These are phyloP conservation scores for Notechis scutatus DNA, from an alignment of 2,113 vertebrate species.

Conservation along the genomic window DNA sequence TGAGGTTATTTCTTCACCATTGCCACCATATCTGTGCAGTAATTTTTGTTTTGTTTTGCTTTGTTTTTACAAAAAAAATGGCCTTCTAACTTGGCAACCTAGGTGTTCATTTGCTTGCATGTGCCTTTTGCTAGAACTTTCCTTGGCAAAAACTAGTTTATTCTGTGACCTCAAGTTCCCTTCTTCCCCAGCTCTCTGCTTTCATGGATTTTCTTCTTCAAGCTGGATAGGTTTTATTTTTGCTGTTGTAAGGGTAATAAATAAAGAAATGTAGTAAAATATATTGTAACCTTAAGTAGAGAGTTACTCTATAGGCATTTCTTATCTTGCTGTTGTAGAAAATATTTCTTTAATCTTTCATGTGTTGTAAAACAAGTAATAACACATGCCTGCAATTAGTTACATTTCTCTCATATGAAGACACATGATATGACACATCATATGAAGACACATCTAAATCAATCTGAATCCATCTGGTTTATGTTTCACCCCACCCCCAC, in stretches of 20 bases:
- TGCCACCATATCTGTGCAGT: background rate
- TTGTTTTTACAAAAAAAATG: background rate
- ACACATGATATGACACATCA: no score
- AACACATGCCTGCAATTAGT: no score
- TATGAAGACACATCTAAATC: no score
- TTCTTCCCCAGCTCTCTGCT: background rate
- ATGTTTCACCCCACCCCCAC: no score
- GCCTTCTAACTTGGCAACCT: background rate
- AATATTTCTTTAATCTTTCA: no score
- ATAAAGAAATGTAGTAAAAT: no score
- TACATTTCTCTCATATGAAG: no score
- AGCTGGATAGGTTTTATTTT: background rate
- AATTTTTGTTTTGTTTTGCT: background rate
- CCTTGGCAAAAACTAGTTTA: background rate
- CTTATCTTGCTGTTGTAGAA: no score
- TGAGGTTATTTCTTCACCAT: background rate
- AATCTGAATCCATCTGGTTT: no score
- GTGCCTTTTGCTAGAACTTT: background rate
- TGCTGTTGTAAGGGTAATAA: background rate
- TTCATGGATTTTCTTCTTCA: background rate
- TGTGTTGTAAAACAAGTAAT: no score
- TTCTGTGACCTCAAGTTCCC: background rate
- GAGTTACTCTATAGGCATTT: no score
- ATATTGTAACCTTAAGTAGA: no score
- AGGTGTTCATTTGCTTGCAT: background rate